These are phyloP conservation scores for Alectoris magna DNA, from an alignment of 2,797 vertebrate genomes.

Conservation along the genomic window DNA sequence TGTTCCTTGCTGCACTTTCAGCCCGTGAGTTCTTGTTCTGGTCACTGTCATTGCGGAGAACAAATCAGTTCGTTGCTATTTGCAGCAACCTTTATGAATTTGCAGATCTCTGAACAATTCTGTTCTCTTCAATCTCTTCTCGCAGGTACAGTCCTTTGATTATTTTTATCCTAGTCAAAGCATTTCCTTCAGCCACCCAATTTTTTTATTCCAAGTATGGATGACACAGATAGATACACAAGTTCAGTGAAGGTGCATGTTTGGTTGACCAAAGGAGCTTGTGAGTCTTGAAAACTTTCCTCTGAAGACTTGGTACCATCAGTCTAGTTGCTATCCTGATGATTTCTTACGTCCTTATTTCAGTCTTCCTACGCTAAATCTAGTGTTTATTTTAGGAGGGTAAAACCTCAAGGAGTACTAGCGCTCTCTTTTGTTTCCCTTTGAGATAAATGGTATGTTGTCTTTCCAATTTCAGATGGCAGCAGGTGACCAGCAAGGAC, in stretches of 20 bases:
- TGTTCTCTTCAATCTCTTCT: neutral
- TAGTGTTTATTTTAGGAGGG: neutral
- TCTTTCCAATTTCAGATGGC: neutral
- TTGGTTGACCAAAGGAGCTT: neutral
- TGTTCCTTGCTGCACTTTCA: neutral
- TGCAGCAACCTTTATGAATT: constrained; percentile 16
- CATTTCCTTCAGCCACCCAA: neutral
- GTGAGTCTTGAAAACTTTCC: neutral
- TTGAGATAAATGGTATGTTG: neutral
- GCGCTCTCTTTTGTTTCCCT: neutral
- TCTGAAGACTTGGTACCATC: neutral
- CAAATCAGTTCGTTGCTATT: neutral
- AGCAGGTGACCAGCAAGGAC: neutral
- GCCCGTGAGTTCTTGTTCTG: neutral
- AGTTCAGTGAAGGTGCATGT: neutral
- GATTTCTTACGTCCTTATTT: neutral
- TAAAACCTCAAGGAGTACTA: neutral
- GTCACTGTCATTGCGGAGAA: neutral
- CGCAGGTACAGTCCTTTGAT: neutral
- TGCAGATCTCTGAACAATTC: constrained; percentile 27
- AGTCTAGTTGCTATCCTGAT: neutral
- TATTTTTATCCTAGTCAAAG: neutral
- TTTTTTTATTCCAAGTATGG: neutral
- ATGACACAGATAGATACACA: neutral
- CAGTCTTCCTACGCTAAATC: neutral